Base-by-base conservation (phyloP, 2,888 invertebrate species). In the Caenorhabditis sinica region DNA sequence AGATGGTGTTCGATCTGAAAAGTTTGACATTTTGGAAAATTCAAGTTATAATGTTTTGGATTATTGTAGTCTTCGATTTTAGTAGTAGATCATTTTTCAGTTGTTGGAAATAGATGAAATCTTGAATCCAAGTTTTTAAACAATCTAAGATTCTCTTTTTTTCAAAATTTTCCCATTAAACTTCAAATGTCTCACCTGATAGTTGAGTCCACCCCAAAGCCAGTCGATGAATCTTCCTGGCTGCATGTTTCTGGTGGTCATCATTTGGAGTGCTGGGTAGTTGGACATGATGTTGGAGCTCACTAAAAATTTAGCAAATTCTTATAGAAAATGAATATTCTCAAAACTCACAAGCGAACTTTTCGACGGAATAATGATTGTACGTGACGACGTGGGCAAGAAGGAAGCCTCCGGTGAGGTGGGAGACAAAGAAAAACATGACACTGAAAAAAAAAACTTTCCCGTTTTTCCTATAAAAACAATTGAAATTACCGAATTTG, bases 291-390 rank as follows among this genome's bases (percentile, higher is more conserved):
- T 92, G 23, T 82, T 81, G n/a, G 90, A 88, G 73, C 86, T 87
- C 71, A 91, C 92, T 92, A 82, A 56, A 88, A 84, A 17, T 15
- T 36, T 20, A n/a, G 3, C n/a, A 3, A 9, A n/a, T 36, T 40
- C 17, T 17, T 45, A 15, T 45, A 13, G 4, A 61, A 40, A 40
- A 2, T 60, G 17, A 28, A 60, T 9, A 23, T 45, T 49, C 2
- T n/a, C n/a, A n/a, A n/a, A 49, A 85, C 89, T 87, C 51, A 92
- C 92, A 81, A 5, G 90, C 82, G 69, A 90, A 92, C 69, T 92
- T 92, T 40, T 91, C 91, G 6, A 90, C 90, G 9, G 92, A 92
- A 61, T 92, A 92, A 71, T 92, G 92, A 68, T 92, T 92, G 89
- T 89, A 92, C 5, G 92, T 92, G 80, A 92, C 92, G 36, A 92